A percentile compares a stretch with the other conserved stretches of the same genome.
phyloP scores from a whole-genome alignment of 2,888 invertebrate species.

The Conus canariensis region DNA sequence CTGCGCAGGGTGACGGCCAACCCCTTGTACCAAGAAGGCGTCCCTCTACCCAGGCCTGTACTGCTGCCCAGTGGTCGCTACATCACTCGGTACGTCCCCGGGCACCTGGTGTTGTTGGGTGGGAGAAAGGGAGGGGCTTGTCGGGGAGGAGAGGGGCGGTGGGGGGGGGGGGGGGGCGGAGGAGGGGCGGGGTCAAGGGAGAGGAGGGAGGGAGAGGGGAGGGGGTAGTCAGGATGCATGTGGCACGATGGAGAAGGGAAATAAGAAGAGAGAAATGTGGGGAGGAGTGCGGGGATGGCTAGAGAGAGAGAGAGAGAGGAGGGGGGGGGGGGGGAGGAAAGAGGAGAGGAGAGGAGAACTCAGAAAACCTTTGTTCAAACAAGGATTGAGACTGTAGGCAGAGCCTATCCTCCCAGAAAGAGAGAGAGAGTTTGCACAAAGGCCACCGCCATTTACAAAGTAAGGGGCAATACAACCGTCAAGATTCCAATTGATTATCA shows the following conservation, averaged over 20 bases:
- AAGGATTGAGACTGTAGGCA: too few species aligned
- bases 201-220: not conserved
- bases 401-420: too few species aligned
- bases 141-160: not conserved
- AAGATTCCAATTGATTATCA: too few species aligned
- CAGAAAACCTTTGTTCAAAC: too few species aligned
- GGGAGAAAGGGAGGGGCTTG: not conserved
- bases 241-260: not conserved
- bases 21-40: not conserved
- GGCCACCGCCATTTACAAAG: too few species aligned
- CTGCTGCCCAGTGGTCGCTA: slow-evolving; percentile 19
- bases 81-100: slow-evolving; percentile 26
- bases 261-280: not conserved
- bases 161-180: not conserved
- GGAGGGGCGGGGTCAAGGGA: not conserved
- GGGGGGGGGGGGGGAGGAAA: too few species aligned
- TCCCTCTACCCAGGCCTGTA: slow-evolving; percentile 13
- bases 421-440: too few species aligned
- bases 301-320: not conserved
- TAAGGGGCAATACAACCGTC: too few species aligned
- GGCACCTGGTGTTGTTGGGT: too few species aligned
- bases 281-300: not conserved
- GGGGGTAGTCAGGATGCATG: not conserved
- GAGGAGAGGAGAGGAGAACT: too few species aligned
- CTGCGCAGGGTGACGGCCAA: slow-evolving; percentile 12